Base-by-base conservation (phyloP, 2,888 invertebrate species). In the Disparrhopalites patrizii region DNA sequence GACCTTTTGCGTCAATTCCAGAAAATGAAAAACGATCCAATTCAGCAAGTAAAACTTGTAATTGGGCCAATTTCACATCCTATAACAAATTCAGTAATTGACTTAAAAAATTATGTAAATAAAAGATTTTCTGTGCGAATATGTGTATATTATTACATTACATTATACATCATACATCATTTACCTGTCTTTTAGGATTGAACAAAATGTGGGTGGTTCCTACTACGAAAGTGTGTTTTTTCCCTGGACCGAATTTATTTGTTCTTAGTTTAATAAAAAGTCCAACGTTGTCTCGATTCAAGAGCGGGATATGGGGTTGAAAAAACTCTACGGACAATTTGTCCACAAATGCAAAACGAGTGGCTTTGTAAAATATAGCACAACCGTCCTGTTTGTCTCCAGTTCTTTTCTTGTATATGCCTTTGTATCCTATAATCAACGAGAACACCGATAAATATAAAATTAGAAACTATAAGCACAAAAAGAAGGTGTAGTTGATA, bases 131-230 rank as follows among this genome's bases (percentile, higher is more conserved):
- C 15, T 36, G 10, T 13, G 47, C 23, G 23, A 28, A 30, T 28
- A 10, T 23, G 23, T 52, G n/a, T n/a, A n/a, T n/a, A n/a, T 52
- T 52, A 15, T 52, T 2, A 52, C 4, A 20, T 5, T n/a, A 31
- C 10, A 38, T 25, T 38, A 25, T 57, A 33, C n/a, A 57, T 7
- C 13, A 56, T 15, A 1, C 4, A 28, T 52, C 7, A 27, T 23
- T 25, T 66, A 75, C 75, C 61, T 56, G 87, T 40, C 98, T 82
- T 73, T 82, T 86, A 0, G 93, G 94, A 82, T 98, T 98, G 79
- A 90, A 99, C 10, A 98, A 81, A 52, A 99, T 82, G 80, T 99
- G 99, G 0, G 98, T 98, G 13, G 93, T 98, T 3, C 93, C 91
- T 0, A 98, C 85, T 58, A 91, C 84, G 43, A 96, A 79, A 7